These are phyloP conservation scores for Trichechus manatus DNA, from an alignment of 2,113 vertebrate species.

Conservation along the genomic window DNA sequence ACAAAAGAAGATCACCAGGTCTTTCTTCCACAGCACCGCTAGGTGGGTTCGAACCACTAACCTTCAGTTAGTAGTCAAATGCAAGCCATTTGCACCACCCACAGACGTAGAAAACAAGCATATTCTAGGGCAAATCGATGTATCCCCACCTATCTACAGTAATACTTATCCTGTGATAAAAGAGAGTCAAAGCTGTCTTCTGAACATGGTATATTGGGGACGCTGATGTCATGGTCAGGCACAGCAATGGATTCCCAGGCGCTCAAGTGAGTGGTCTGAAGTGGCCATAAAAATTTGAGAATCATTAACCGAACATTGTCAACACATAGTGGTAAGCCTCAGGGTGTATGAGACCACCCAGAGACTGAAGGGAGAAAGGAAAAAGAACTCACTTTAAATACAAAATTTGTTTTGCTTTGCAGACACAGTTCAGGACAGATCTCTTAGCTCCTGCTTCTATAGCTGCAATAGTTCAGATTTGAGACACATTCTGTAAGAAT, in stretches of 20 bases:
- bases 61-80: no score
- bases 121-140: not conserved
- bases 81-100: no score
- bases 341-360: not conserved
- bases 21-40: no score
- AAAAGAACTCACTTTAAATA: not conserved
- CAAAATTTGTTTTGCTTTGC: not conserved
- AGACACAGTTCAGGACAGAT: not conserved
- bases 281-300: no score
- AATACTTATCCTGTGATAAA: no score
- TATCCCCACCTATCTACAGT: not conserved
- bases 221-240: no score
- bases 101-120: not conserved
- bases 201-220: not conserved
- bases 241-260: accelerated
- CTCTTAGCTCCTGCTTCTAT: not conserved
- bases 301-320: not conserved
- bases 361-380: not conserved
- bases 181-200: not conserved
- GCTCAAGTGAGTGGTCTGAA: accelerated
- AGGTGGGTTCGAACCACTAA: no score
- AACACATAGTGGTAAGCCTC: not conserved
- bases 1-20: no score
- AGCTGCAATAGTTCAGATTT: no score
- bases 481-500: not conserved